phyloP scores from a whole-genome alignment of 2,113 vertebrate genomes.

The Plotosus lineatus region DNA sequence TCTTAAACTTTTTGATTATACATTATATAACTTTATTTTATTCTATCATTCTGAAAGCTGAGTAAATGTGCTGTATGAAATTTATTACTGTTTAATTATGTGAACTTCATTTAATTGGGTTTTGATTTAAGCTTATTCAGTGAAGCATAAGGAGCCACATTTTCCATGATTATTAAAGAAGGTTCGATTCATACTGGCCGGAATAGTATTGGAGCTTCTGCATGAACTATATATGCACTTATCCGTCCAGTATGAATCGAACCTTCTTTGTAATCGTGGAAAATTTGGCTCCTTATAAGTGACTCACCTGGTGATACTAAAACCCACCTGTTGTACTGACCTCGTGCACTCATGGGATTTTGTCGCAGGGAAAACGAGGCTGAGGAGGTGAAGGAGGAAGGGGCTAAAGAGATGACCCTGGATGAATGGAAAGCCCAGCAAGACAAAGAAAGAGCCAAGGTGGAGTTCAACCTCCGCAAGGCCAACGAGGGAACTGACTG shows the following conservation, averaged over 20 bases:
- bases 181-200: too few species aligned
- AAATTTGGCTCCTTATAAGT: background rate
- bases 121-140: too few species aligned
- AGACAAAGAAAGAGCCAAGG: constrained; percentile 94
- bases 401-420: constrained; percentile 97
- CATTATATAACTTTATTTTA: too few species aligned
- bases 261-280: background rate
- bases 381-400: constrained; percentile 96
- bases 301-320: background rate
- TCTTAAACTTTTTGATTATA: too few species aligned
- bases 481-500: constrained; percentile 95
- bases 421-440: constrained; percentile 99
- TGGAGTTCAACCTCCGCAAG: constrained; percentile 98
- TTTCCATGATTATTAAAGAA: too few species aligned
- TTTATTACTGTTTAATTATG: too few species aligned
- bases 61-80: too few species aligned
- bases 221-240: too few species aligned
- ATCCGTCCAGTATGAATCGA: background rate
- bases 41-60: too few species aligned
- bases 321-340: background rate
- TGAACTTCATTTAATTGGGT: too few species aligned
- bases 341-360: background rate
- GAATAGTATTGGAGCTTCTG: too few species aligned
- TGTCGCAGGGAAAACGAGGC: constrained; percentile 90
- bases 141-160: too few species aligned